Evolutionary conservation across 2,888 invertebrate genomes (phyloP).

Genomic region (Matsumyia berberina): DNA sequence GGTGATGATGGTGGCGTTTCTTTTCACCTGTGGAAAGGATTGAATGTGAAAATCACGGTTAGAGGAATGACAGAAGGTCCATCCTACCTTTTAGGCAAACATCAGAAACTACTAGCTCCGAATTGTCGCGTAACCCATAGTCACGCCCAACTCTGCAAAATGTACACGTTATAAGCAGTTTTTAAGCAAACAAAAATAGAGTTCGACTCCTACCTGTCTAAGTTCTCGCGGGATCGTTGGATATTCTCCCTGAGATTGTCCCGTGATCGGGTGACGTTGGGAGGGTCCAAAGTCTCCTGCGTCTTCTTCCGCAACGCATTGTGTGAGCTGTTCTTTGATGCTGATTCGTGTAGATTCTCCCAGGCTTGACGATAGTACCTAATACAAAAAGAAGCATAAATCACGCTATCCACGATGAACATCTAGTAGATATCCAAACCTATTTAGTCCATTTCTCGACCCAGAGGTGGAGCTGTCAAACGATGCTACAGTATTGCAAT

Average conservation of each 20-base stretch:
- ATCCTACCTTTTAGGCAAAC: constrained; percentile 84
- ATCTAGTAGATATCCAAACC: constrained; percentile 81
- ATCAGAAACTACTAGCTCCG: constrained; percentile 91
- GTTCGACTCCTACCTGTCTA: constrained; percentile 81
- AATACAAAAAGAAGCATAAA: neutral
- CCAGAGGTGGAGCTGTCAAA: constrained; percentile 95
- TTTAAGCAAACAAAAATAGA: neutral
- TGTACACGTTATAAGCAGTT: neutral
- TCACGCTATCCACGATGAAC: no score
- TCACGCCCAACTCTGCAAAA: constrained; percentile 81
- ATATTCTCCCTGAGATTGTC: constrained; percentile 84
- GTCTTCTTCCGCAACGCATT: constrained; percentile 87
- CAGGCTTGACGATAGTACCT: constrained; percentile 95
- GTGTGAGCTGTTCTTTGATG: constrained; percentile 86
- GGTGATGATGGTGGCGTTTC: constrained; percentile 84
- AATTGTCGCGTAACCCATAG: constrained; percentile 88
- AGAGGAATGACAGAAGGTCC: constrained; percentile 7
- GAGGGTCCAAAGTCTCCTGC: constrained; percentile 88
- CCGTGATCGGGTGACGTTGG: constrained; percentile 83
- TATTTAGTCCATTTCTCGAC: constrained; percentile 92
- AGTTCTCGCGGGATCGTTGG: constrained; percentile 84
- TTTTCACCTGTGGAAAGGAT: constrained; percentile 81
- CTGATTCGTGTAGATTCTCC: constrained; percentile 95
- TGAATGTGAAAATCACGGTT: neutral
- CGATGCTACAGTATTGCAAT: constrained; percentile 95